phyloP scores from a whole-genome alignment of 2,797 vertebrate species.

The Tapirus indicus region DNA sequence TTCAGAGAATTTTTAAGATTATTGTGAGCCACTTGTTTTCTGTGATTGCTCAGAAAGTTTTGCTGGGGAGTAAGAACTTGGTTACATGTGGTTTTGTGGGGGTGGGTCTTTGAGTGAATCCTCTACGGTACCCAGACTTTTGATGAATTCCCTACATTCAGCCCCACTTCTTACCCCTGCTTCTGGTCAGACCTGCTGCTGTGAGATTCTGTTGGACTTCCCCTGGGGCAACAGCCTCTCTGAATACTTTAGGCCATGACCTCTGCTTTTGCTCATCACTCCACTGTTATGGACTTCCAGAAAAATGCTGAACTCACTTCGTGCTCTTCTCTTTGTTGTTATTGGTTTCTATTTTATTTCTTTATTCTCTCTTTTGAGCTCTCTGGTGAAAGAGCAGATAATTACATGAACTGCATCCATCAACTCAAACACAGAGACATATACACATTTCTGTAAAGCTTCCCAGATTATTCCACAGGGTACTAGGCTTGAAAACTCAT shows the following conservation, averaged over 20 bases:
- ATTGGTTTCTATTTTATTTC: not conserved
- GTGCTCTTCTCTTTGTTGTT: not conserved
- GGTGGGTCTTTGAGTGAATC: not conserved
- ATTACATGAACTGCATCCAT: not conserved
- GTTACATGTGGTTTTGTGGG: rapidly evolving
- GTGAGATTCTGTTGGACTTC: not conserved
- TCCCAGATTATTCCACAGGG: not conserved
- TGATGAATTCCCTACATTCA: not conserved
- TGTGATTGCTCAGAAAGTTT: not conserved
- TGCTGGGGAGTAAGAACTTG: not conserved
- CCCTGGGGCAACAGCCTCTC: rapidly evolving
- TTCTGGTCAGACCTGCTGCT: not conserved
- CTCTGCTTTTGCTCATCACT: not conserved
- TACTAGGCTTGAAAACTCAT: not conserved
- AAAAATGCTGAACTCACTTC: not conserved
- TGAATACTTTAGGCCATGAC: not conserved
- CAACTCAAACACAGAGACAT: not conserved
- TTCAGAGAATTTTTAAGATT: not conserved
- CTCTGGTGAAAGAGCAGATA: not conserved
- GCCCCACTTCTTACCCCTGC: not conserved
- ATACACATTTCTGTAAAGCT: not conserved
- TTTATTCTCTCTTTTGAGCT: not conserved
- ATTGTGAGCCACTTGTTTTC: not conserved
- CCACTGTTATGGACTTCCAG: not conserved
- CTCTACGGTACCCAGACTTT: not conserved